Base-by-base conservation (phyloP, 2,888 invertebrate species). In the Leptinotarsa haldemani region DNA sequence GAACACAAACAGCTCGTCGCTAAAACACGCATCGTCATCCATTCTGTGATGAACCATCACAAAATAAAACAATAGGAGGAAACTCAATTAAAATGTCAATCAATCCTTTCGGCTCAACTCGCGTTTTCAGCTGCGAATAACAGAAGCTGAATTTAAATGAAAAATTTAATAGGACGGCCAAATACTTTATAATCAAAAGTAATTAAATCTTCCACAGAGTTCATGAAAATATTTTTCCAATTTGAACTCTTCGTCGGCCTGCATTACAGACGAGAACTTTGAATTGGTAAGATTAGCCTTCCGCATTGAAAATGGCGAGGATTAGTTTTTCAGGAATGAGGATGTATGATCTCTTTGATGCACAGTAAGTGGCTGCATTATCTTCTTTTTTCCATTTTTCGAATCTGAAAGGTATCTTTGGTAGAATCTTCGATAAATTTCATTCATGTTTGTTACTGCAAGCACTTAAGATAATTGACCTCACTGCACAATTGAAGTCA, bases 71-170 rank as follows among this genome's bases (percentile, higher is more conserved):
- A 61, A 40, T 61, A 61, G 61, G 16, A 30, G 3, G 61, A 25
- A 61, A 61, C 61, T 61, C 61, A 61, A 61, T 61, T 61, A 61
- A 61, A 61, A 61, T 40, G 61, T 61, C 61, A 61, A 61, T 61
- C 61, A 61, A 15, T 58, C 15, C 22, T 15, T 22, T 25, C 58
- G 15, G 58, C 61, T 25, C 61, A n/a, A n/a, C 61, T n/a, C 30
- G 16, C 30, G 50, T 30, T 61, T 61, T 61, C 61, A 61, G 61
- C 25, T 61, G 61, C 25, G n/a, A 61, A 61, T n/a, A 58, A 61
- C 61, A 40, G 40, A 61, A 30, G 16, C 40, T 40, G 61, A 40
- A 61, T 61, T 61, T 61, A 61, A n/a, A 61, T 61, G 61, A 61
- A 61, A 61, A 61, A 61, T 61, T 61, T 61, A 61, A 61, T 40